Base-by-base conservation (phyloP, 2,888 invertebrate genomes). In the Alitta virens region DNA sequence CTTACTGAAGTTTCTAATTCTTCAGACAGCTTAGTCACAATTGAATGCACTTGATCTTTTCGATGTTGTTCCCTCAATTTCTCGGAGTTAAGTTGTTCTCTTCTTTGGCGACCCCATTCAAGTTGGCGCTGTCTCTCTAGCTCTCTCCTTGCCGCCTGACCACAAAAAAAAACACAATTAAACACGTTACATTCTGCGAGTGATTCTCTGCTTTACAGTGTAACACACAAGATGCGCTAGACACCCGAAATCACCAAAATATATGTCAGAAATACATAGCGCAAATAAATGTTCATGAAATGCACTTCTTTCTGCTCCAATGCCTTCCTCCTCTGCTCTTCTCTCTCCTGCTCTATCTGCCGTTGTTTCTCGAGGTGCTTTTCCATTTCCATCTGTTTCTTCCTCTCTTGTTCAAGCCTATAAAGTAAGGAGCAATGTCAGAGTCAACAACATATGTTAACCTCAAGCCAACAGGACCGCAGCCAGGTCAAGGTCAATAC, bases 101-200 rank as follows among this genome's bases (percentile, higher is more conserved):
- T 87, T 68, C 92, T 88, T 78, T 95, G 94, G 75, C 92, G 92
- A 82, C 98, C 97, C 92, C 95, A 94, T 81, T 99, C 98, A 60
- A 92, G 85, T 78, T 96, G 94, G 54, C 97, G 87, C 76, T 96
- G 96, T 56, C 95, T 86, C 76, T 98, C 95, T 88, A 95, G 90
- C 84, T 97, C 96, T 78, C 89, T 88, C 66, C 71, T 71, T 2
- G 83, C 83, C 63, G 83, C 79, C 79, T 80, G 62, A 16, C 49
- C 14, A n/a, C n/a, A n/a, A n/a, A 40, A 12, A 12, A 40, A 40
- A 40, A 40, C 40, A 40, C 16, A 40, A 40, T 40, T 16, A 40
- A 12, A 16, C 16, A 40, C 12, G 40, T 40, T 16, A 40, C 9
- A 9, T 16, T 40, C 16, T 40, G 40, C 40, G 40, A 16, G 40